Evolutionary conservation across 2,113 vertebrate species (phyloP).

Genomic region (Notarius lentiginosus): DNA sequence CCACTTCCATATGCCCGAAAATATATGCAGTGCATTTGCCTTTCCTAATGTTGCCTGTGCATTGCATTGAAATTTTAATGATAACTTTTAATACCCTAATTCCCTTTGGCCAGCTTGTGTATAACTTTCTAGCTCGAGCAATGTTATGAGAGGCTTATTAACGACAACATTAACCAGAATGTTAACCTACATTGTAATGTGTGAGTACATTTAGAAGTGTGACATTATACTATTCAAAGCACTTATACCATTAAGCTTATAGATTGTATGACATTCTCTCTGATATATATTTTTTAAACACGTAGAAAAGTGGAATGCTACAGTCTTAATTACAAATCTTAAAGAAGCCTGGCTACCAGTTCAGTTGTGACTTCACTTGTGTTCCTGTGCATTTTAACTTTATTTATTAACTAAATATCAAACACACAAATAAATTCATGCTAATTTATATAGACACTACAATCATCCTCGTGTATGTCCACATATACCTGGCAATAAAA

Average conservation of each 20-base stretch:
- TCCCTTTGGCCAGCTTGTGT: neutral
- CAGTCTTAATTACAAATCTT: neutral
- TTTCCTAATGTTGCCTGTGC: neutral
- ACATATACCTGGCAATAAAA: too few species aligned
- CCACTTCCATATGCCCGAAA: too few species aligned
- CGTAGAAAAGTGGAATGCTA: neutral
- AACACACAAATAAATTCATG: neutral
- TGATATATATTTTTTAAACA: neutral
- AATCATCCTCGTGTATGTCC: too few species aligned
- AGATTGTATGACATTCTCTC: neutral
- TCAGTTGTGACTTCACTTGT: neutral
- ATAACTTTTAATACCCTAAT: neutral
- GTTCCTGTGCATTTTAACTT: neutral
- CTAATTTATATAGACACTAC: neutral
- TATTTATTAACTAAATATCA: neutral
- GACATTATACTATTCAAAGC: neutral
- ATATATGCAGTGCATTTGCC: neutral
- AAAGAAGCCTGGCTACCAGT: neutral
- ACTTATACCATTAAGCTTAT: neutral
- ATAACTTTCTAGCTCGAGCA: neutral
- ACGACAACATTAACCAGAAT: neutral
- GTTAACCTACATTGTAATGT: neutral
- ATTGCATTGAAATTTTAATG: neutral
- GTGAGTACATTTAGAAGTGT: too few species aligned
- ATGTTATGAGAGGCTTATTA: neutral